phyloP scores from a whole-genome alignment of 2,113 vertebrate genomes.

The Saguinus imperator region DNA sequence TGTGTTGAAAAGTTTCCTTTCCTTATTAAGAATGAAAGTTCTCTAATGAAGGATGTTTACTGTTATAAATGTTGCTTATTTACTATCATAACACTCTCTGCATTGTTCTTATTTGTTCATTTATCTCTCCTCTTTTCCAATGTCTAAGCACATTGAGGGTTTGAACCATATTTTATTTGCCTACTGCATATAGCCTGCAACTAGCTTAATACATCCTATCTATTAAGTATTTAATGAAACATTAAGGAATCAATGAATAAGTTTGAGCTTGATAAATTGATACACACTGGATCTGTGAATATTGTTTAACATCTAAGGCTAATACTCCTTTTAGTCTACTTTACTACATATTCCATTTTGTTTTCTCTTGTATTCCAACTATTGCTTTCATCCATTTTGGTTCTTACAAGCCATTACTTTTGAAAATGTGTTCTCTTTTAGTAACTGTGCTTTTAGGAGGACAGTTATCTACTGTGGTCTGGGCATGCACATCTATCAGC shows the following conservation, averaged over 20 bases:
- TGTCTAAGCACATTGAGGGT: not conserved
- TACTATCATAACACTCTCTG: not conserved
- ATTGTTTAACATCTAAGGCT: not conserved
- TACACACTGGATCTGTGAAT: not conserved
- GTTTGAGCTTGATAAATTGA: not conserved
- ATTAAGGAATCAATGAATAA: not conserved
- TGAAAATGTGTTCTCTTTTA: not conserved
- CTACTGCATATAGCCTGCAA: not conserved
- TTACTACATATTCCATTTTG: not conserved
- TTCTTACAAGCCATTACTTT: not conserved
- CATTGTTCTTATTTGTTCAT: not conserved
- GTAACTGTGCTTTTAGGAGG: not conserved
- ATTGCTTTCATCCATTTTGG: not conserved
- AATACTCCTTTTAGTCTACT: not conserved
- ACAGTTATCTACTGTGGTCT: not conserved
- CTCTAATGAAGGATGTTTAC: not conserved
- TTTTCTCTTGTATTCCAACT: not conserved
- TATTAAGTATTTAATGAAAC: not conserved
- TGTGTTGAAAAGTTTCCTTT: constrained; percentile 8
- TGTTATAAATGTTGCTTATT: not conserved
- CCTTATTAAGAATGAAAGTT: constrained; percentile 36
- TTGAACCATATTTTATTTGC: not conserved
- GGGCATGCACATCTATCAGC: fast-evolving
- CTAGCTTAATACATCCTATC: not conserved
- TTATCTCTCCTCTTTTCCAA: not conserved